phyloP scores from a whole-genome alignment of 92 coral and sea anemone species.

The Ricordea florida region DNA sequence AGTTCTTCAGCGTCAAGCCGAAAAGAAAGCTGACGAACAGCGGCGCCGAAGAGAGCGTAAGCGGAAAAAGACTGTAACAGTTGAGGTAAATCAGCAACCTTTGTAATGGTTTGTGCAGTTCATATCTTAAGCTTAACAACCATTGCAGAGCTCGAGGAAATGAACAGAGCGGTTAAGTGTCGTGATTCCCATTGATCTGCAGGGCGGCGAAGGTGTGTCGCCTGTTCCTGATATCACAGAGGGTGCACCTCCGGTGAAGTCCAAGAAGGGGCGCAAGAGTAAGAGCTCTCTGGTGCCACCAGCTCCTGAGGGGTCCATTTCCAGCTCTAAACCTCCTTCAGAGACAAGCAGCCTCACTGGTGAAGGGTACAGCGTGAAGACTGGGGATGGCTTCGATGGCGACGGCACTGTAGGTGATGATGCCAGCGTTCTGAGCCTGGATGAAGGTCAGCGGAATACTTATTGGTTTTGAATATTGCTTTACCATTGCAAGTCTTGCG shows the following conservation, averaged over 20 bases:
- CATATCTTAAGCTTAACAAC: too few species aligned
- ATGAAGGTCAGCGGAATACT: slow-evolving; percentile 87
- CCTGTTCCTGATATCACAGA: neutral
- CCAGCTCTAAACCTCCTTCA: slow-evolving; percentile 76
- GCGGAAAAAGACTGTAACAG: slow-evolving; percentile 75
- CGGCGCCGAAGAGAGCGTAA: slow-evolving; percentile 91
- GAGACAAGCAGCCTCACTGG: slow-evolving; percentile 93
- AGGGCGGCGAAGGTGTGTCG: slow-evolving; percentile 1
- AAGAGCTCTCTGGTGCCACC: slow-evolving; percentile 92
- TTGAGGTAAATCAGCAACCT: slow-evolving; percentile 44
- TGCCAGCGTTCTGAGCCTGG: slow-evolving; percentile 94
- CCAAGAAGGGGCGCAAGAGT: slow-evolving; percentile 98
- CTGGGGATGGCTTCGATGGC: slow-evolving; percentile 60
- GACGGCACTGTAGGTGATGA: slow-evolving; percentile 83
- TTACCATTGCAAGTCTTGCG: neutral
- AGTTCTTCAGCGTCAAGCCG: slow-evolving; percentile 96
- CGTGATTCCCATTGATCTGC: too few species aligned
- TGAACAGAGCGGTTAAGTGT: too few species aligned
- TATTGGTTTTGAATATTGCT: too few species aligned
- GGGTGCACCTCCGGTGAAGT: slow-evolving; percentile 79
- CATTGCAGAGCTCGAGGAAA: too few species aligned
- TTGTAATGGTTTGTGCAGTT: neutral
- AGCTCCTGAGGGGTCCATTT: slow-evolving; percentile 74
- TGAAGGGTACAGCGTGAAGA: slow-evolving; percentile 62
- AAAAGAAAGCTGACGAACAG: slow-evolving; percentile 98